These are phyloP conservation scores for Lipotes vexillifer DNA, from an alignment of 2,113 vertebrate species.

Conservation along the genomic window DNA sequence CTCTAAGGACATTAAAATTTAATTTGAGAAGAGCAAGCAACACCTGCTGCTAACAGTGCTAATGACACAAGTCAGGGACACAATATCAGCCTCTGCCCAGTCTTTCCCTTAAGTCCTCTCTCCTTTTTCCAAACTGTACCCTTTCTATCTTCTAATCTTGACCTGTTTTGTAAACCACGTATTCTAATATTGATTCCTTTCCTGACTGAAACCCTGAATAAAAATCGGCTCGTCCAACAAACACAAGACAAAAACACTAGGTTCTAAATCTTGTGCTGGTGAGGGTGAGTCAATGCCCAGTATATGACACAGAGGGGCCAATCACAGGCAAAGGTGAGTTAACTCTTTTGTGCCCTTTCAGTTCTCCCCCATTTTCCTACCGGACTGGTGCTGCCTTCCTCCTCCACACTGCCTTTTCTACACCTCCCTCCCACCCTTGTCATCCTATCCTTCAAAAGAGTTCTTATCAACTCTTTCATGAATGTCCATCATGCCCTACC, in stretches of 20 bases:
- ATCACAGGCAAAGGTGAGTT: neutral
- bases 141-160: neutral
- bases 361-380: neutral
- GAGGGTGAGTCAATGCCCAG: neutral
- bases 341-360: neutral
- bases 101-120: neutral
- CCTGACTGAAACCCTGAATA: neutral
- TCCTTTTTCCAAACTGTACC: neutral
- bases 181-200: neutral
- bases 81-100: neutral
- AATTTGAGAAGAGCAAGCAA: conserved; percentile 24
- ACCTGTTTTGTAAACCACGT: neutral
- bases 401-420: neutral
- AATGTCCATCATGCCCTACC: neutral
- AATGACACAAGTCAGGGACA: neutral
- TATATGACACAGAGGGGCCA: neutral
- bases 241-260: neutral
- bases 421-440: neutral
- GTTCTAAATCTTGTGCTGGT: neutral
- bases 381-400: neutral
- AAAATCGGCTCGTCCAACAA: neutral
- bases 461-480: neutral
- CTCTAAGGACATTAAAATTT: conserved; percentile 29
- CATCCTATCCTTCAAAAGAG: neutral
- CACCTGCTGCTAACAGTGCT: neutral